A percentile compares a stretch with the other conserved stretches of the same genome.
Conservation (phyloP, 2,797 vertebrate species). For the Antennarius maculatus region DNA sequence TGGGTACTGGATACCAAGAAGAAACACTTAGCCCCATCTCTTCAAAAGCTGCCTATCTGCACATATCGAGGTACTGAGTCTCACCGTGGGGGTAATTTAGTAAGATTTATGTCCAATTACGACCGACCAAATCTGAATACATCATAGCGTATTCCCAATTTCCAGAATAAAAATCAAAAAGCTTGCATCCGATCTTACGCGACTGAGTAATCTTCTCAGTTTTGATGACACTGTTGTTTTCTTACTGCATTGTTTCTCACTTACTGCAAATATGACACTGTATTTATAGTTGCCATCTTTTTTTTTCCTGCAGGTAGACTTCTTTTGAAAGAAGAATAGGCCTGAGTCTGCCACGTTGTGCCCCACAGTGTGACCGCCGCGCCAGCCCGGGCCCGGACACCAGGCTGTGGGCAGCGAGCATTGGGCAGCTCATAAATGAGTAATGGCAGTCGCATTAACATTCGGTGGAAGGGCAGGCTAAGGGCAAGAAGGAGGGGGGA, state of each 20-base stretch:
- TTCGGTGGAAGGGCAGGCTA: constrained; percentile 68
- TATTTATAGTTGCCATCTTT: constrained; percentile 2
- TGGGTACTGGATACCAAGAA: constrained; percentile 61
- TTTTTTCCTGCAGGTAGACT: neutral
- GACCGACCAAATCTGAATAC: constrained; percentile 53
- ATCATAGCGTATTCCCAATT: constrained; percentile 58
- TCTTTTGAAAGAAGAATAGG: constrained; percentile 34
- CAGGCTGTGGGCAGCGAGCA: constrained; percentile 51
- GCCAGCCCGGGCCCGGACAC: constrained; percentile 41
- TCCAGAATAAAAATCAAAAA: constrained; percentile 49
- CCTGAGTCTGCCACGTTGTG: constrained; percentile 25
- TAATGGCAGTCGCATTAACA: constrained; percentile 78
- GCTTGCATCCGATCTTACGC: constrained; percentile 42
- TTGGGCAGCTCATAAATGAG: constrained; percentile 73
- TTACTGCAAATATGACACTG: constrained; percentile 19
- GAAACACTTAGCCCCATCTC: constrained; percentile 54
- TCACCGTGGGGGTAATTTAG: constrained; percentile 60
- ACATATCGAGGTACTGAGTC: constrained; percentile 63
- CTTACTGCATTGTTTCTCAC: constrained; percentile 10
- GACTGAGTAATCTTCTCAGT: constrained; percentile 32
- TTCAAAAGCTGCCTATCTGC: constrained; percentile 62
- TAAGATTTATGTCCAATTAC: constrained; percentile 69
- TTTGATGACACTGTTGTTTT: constrained; percentile 42
- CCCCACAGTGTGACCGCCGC: constrained; percentile 36
- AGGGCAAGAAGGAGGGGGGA: constrained; percentile 53